phyloP scores from a whole-genome alignment of 2,113 vertebrate genomes.

The Heterotilapia buettikoferi region DNA sequence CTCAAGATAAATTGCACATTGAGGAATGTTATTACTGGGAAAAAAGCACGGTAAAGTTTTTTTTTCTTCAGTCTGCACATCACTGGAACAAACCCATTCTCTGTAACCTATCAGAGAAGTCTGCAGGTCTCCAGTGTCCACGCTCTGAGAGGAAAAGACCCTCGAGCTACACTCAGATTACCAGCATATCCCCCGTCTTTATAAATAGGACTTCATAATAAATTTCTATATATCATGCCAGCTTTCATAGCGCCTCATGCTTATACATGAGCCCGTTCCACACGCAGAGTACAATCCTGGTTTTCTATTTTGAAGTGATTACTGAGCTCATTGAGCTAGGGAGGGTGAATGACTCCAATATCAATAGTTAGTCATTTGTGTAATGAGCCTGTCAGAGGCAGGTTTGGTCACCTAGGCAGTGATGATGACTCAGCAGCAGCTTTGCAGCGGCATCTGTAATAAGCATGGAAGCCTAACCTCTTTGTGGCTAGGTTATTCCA shows the following conservation, averaged over 20 bases:
- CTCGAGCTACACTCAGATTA: conserved; percentile 27
- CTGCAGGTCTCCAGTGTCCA: neutral
- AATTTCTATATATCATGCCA: conserved; percentile 12
- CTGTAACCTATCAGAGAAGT: neutral
- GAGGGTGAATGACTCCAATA: neutral
- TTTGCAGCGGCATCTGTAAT: neutral
- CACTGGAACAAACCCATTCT: neutral
- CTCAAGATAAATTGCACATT: conserved; percentile 28
- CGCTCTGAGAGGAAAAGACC: neutral
- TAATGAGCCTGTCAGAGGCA: conserved; percentile 36
- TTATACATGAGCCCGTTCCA: neutral
- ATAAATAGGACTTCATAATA: conserved; percentile 19
- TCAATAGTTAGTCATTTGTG: conserved; percentile 26
- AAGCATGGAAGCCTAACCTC: neutral
- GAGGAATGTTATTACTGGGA: conserved; percentile 37
- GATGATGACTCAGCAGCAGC: conserved; percentile 26
- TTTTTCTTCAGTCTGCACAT: conserved; percentile 8
- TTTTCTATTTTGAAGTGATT: conserved; percentile 9
- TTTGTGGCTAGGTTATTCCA: neutral
- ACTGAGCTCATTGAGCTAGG: neutral
- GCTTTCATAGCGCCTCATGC: neutral
- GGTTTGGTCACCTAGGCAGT: neutral
- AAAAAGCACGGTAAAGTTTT: neutral
- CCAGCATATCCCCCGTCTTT: neutral
- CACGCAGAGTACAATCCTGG: neutral